These are phyloP conservation scores for Mesoligia furuncula DNA, from an alignment of 2,888 invertebrate genomes.

Conservation along the genomic window DNA sequence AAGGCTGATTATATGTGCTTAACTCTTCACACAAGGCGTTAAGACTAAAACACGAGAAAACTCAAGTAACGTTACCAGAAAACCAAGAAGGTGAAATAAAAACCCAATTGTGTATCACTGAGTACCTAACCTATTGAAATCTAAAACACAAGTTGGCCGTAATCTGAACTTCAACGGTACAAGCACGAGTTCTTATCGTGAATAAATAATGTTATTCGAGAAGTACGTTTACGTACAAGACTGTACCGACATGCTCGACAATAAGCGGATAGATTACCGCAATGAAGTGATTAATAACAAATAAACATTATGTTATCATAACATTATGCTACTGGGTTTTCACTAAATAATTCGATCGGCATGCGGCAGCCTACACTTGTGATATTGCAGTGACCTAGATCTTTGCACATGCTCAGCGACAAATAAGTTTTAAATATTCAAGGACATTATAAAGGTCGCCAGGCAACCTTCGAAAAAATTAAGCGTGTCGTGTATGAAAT, in stretches of 20 bases:
- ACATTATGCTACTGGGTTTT: slow-evolving; percentile 15
- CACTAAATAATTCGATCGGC: slow-evolving; percentile 45
- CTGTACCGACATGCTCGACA: slow-evolving; percentile 43
- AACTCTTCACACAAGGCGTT: neutral
- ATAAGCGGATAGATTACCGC: slow-evolving; percentile 59
- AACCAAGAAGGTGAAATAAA: slow-evolving; percentile 37
- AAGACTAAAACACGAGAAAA: slow-evolving; percentile 26
- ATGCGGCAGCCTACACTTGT: slow-evolving; percentile 48
- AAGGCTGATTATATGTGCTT: too few species aligned
- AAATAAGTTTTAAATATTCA: slow-evolving; percentile 61
- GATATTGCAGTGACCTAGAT: slow-evolving; percentile 60
- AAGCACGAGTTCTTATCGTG: slow-evolving; percentile 66
- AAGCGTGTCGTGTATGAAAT: slow-evolving; percentile 43
- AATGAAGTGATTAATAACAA: slow-evolving; percentile 57
- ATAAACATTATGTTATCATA: slow-evolving; percentile 42
- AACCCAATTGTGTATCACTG: slow-evolving; percentile 20
- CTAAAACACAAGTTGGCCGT: slow-evolving; percentile 47
- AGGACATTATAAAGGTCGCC: slow-evolving; percentile 59
- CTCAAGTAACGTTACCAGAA: slow-evolving; percentile 11
- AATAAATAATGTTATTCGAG: slow-evolving; percentile 72
- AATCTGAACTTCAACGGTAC: slow-evolving; percentile 40
- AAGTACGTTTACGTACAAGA: slow-evolving; percentile 46
- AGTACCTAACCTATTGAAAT: slow-evolving; percentile 34
- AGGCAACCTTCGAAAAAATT: slow-evolving; percentile 53
- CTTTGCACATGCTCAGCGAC: slow-evolving; percentile 51